phyloP scores from a whole-genome alignment of 2,797 vertebrate species.

The Manis crassicaudata region DNA sequence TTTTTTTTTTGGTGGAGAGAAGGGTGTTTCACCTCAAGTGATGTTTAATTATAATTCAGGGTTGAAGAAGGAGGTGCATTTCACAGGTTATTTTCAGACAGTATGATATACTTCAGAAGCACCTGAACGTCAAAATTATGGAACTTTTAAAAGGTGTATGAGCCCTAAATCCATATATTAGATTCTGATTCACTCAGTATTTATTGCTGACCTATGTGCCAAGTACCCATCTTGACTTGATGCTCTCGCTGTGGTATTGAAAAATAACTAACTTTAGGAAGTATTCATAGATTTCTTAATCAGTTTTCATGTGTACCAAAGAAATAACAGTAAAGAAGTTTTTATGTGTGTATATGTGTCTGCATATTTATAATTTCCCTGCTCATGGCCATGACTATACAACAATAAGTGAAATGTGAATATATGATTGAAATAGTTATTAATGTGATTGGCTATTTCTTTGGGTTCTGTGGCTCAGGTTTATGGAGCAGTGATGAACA shows the following conservation, averaged over 20 bases:
- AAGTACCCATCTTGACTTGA: background rate
- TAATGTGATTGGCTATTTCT: background rate
- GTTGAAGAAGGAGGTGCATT: background rate
- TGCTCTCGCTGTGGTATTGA: background rate
- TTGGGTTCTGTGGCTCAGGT: constrained; percentile 64
- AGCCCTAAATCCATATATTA: background rate
- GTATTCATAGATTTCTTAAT: background rate
- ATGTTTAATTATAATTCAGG: background rate
- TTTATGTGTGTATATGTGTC: background rate
- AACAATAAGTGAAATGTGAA: background rate
- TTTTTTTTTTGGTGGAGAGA: background rate
- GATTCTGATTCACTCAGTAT: background rate
- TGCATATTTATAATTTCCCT: background rate
- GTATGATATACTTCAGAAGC: background rate
- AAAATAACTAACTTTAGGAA: background rate
- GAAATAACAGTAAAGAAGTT: background rate
- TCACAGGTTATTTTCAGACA: background rate
- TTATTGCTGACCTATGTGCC: background rate
- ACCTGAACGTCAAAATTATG: background rate
- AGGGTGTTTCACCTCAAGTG: background rate
- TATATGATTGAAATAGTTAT: background rate
- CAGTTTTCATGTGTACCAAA: background rate
- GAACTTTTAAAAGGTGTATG: background rate
- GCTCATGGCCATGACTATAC: background rate
- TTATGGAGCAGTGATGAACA: constrained; percentile 82